Evolutionary conservation across 2,113 vertebrate species (phyloP).

Genomic region (Henicopernis longicauda): DNA sequence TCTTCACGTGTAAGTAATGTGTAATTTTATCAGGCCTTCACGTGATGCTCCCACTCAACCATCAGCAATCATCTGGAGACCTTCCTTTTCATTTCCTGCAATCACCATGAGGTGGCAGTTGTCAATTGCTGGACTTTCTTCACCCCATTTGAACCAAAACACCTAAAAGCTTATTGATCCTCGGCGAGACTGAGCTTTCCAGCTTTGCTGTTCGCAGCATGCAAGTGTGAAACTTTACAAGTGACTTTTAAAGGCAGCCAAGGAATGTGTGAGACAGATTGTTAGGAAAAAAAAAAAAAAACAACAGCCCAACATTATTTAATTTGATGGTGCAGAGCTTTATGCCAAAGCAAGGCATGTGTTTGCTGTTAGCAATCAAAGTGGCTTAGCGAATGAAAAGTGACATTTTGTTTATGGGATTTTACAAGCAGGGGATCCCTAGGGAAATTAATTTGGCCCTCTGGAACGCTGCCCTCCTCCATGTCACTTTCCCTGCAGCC

Average conservation of each 20-base stretch:
- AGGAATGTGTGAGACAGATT: constrained; percentile 64
- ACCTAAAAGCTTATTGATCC: constrained; percentile 27
- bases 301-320: constrained; percentile 41
- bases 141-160: background rate
- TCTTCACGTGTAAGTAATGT: background rate
- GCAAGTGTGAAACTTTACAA: constrained; percentile 62
- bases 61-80: background rate
- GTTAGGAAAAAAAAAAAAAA: background rate
- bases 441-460: constrained; percentile 61
- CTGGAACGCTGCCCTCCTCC: constrained; percentile 19
- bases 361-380: constrained; percentile 61
- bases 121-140: constrained; percentile 21
- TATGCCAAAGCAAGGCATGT: constrained; percentile 54
- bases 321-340: constrained; percentile 54
- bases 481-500: background rate
- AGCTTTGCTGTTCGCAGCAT: background rate
- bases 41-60: background rate
- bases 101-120: constrained; percentile 29
- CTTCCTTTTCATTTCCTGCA: background rate
- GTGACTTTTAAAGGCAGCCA: constrained; percentile 54
- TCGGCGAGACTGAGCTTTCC: background rate
- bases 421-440: constrained; percentile 31
- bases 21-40: background rate
- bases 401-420: constrained; percentile 62
- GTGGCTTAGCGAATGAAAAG: constrained; percentile 45